These are phyloP conservation scores for Drosophila rufa DNA, from an alignment of 1,140 invertebrate genomes.

Conservation along the genomic window DNA sequence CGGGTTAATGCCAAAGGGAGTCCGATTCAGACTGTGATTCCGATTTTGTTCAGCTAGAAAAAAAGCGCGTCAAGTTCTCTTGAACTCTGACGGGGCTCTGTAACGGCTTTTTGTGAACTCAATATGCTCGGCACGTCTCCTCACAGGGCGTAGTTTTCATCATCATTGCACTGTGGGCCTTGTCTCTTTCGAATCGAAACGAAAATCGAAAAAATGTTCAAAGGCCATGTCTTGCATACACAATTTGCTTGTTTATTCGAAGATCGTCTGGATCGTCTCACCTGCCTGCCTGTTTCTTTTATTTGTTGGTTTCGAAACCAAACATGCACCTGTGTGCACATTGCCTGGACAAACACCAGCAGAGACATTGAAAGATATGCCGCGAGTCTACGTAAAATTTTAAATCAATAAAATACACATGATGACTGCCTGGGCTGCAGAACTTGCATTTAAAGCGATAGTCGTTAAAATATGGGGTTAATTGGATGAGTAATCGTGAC, in stretches of 20 bases:
- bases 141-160: constrained; percentile 52
- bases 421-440: not conserved
- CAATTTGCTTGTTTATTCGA: constrained; percentile 65
- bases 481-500: constrained; percentile 21
- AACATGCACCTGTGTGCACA: constrained; percentile 53
- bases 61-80: constrained; percentile 33
- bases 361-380: constrained; percentile 10
- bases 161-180: constrained; percentile 32
- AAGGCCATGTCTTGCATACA: constrained; percentile 68
- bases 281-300: constrained; percentile 19
- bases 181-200: constrained; percentile 31
- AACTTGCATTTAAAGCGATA: not conserved
- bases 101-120: constrained; percentile 44
- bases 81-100: constrained; percentile 41
- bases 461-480: constrained; percentile 14
- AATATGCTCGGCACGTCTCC: constrained; percentile 57
- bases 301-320: constrained; percentile 49
- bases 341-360: constrained; percentile 31
- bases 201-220: constrained; percentile 41
- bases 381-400: constrained; percentile 21
- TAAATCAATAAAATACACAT: constrained; percentile 28
- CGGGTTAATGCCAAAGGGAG: constrained; percentile 52
- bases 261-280: constrained; percentile 37
- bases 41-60: constrained; percentile 32
- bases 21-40: constrained; percentile 9